Evolutionary conservation across 2,888 invertebrate genomes (phyloP), one percentile per base, ranked within the genome.

Genomic region (Morinoia aosen): DNA sequence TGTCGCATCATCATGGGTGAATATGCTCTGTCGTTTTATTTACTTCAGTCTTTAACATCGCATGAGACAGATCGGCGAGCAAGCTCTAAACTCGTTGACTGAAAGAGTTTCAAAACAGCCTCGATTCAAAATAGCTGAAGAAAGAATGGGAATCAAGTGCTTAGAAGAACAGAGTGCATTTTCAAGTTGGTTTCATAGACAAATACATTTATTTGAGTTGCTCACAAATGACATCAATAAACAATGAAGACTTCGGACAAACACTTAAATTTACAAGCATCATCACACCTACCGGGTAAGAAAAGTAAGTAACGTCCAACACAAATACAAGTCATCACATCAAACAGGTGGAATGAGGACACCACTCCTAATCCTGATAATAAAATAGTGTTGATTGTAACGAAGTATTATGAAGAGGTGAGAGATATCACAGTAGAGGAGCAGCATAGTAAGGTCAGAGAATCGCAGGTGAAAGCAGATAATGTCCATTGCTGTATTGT

Each of bases 361-460:
- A 48, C 48, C 48, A 57, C 40, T 56, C 93, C 48, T 57, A 93
- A 93, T 93, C 48, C 57, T 57, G 93, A 93, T 93, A 57, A 57
- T 57, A 93, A 93, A 93, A 93, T 93, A 93, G 93, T 93, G 56
- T 93, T 56, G 93, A 93, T 93, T 93, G 93, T 57, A 93, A 93
- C 57, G 57, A 93, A 93, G 93, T 93, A 93, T 93, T 57, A 93
- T 93, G 39, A 90, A 93, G 93, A 93, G 93, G 48, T 93, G 93
- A 93, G 93, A 93, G 93, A 56, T 93, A 93, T 93, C 93, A 93
- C 93, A 93, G 93, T 57, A 93, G 93, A 93, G 93, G 93, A 93
- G 93, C 93, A 93, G 93, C 93, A 93, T 93, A 93, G 93, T 93
- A 48, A 56, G 93, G 57, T 33, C 48, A 33, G 33, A 93, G 33